phyloP scores from a whole-genome alignment of 2,797 vertebrate species.

The Pteronotus mesoamericanus region DNA sequence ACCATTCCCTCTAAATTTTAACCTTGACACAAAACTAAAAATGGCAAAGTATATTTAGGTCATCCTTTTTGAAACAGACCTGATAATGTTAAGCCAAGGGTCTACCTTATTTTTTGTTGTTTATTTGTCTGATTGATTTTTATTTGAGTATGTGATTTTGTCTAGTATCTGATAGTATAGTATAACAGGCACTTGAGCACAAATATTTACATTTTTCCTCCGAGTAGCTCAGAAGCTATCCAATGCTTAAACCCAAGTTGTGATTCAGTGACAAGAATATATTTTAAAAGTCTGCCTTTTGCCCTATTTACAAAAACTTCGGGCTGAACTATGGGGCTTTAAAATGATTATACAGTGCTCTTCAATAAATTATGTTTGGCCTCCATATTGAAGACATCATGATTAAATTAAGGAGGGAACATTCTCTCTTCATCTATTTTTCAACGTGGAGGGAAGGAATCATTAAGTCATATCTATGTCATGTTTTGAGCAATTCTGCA shows the following conservation, averaged over 20 bases:
- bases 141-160: background rate
- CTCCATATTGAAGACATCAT: background rate
- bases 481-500: background rate
- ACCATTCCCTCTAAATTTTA: background rate
- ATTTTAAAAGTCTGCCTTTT: background rate
- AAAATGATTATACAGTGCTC: background rate
- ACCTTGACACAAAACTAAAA: background rate
- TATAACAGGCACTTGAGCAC: background rate
- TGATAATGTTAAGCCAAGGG: background rate
- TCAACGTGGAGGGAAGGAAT: background rate
- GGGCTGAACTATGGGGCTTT: background rate
- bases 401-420: slow-evolving; percentile 21
- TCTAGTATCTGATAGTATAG: background rate
- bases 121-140: background rate
- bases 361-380: background rate
- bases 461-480: background rate
- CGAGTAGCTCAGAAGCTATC: background rate
- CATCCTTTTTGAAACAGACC: background rate
- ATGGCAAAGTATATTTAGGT: background rate
- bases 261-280: slow-evolving; percentile 15
- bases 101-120: background rate
- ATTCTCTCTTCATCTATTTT: background rate
- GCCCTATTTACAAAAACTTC: background rate
- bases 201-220: background rate
- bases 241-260: background rate